Conservation (phyloP, 2,888 invertebrate species). For the Pterostichus madidus region DNA sequence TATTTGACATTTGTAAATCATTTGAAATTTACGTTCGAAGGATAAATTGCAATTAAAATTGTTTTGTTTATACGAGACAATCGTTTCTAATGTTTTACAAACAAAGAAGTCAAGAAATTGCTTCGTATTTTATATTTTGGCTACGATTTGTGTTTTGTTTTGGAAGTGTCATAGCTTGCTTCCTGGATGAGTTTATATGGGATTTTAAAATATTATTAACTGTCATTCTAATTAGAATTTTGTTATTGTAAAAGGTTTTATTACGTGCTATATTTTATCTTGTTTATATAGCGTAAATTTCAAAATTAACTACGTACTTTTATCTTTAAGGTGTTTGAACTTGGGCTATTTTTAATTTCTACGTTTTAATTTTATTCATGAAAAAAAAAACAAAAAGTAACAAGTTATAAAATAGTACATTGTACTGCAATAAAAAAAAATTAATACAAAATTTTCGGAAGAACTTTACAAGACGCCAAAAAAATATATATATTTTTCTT, state of each 20-base stretch:
- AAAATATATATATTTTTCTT: too few species aligned
- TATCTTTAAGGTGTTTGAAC: constrained; percentile 43
- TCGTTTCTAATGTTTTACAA: neutral
- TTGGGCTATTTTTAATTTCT: constrained; percentile 15
- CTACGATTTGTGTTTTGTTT: constrained; percentile 30
- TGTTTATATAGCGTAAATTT: constrained; percentile 3
- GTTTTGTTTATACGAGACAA: neutral
- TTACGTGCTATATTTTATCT: constrained; percentile 21
- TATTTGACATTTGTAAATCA: constrained; percentile 27
- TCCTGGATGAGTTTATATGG: neutral
- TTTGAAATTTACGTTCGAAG: neutral
- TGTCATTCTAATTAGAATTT: neutral
- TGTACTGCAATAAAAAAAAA: too few species aligned
- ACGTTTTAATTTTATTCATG: neutral
- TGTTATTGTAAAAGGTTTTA: neutral
- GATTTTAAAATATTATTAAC: constrained; percentile 3
- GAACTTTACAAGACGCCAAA: too few species aligned
- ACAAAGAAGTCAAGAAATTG: neutral
- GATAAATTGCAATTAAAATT: neutral
- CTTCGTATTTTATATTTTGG: neutral
- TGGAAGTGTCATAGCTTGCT: constrained; percentile 1
- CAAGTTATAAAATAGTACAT: neutral
- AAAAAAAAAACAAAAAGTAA: neutral
- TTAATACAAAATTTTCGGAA: too few species aligned
- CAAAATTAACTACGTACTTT: neutral